A percentile compares a stretch with the other conserved stretches of the same genome.
Conservation (phyloP, 35 echinoderm and acorn worm species). For the Strongylocentrotus purpuratus region DNA sequence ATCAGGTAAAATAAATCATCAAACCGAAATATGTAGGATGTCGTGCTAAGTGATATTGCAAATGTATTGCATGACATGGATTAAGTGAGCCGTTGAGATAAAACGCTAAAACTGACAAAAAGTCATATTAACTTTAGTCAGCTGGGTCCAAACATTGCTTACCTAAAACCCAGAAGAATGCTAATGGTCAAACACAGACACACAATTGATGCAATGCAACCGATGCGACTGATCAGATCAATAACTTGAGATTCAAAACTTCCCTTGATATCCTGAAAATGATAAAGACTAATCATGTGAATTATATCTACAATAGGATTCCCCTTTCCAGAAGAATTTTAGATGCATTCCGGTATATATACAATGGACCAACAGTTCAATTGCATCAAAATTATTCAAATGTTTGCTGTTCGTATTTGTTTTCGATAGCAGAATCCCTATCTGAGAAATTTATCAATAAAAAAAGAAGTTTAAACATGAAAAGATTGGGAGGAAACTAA, state of each 20-base stretch:
- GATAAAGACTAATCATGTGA: background rate
- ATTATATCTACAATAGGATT: no score
- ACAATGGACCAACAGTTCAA: no score
- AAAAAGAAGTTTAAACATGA: no score
- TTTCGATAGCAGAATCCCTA: no score
- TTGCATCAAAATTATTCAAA: no score
- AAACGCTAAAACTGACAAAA: background rate
- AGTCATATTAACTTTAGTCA: background rate
- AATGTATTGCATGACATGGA: background rate
- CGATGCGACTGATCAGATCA: conserved; percentile 24
- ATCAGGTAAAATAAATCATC: background rate
- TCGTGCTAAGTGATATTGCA: background rate
- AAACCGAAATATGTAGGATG: background rate
- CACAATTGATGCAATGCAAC: background rate
- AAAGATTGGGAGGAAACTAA: no score
- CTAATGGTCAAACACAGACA: background rate
- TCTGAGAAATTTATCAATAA: no score
- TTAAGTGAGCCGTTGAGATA: background rate
- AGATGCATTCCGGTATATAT: no score
- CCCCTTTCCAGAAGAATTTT: no score
- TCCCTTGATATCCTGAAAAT: conserved; percentile 2
- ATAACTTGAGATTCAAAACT: background rate
- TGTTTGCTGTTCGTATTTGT: no score
- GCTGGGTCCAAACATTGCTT: background rate
- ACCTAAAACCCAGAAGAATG: conserved; percentile 21